Percentiles rank a stretch among this genome's conserved stretches.
phyloP scores from a whole-genome alignment of 2,113 vertebrate genomes.

The Bagarius yarrelli region DNA sequence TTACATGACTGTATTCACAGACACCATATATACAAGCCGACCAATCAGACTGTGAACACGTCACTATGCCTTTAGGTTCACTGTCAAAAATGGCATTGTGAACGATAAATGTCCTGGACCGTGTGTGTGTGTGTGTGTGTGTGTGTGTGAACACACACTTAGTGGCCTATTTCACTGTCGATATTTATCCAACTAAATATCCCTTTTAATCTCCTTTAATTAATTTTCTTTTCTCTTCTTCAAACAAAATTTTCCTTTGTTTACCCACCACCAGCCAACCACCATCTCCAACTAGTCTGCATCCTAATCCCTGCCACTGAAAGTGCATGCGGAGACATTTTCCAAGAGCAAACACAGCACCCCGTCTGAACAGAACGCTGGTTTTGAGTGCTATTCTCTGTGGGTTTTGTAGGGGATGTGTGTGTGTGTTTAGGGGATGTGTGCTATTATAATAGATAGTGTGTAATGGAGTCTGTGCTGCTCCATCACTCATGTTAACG shows the following conservation, averaged over 20 bases:
- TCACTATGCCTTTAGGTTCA: no score
- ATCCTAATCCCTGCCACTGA: neutral
- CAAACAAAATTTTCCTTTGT: neutral
- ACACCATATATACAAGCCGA: no score
- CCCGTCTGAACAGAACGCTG: constrained; percentile 26
- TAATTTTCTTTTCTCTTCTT: neutral
- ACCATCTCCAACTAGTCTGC: neutral
- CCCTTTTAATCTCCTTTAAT: neutral
- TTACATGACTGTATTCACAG: no score
- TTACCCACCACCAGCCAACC: neutral
- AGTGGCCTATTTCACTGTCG: no score
- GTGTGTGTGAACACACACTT: no score
- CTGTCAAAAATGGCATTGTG: no score
- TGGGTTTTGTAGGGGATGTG: neutral
- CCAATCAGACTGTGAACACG: no score
- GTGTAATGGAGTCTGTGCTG: constrained; percentile 38
- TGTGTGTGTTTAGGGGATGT: constrained; percentile 28
- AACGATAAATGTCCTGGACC: no score
- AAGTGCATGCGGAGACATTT: constrained; percentile 27
- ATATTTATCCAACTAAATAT: no score
- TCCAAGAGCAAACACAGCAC: constrained; percentile 39
- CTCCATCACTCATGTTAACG: constrained; percentile 45
- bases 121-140: no score
- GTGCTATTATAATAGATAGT: constrained; percentile 44
- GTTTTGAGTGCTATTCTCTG: constrained; percentile 36